These are phyloP conservation scores for Siderastrea radians DNA, from an alignment of 92 coral and sea anemone species.

Conservation along the genomic window DNA sequence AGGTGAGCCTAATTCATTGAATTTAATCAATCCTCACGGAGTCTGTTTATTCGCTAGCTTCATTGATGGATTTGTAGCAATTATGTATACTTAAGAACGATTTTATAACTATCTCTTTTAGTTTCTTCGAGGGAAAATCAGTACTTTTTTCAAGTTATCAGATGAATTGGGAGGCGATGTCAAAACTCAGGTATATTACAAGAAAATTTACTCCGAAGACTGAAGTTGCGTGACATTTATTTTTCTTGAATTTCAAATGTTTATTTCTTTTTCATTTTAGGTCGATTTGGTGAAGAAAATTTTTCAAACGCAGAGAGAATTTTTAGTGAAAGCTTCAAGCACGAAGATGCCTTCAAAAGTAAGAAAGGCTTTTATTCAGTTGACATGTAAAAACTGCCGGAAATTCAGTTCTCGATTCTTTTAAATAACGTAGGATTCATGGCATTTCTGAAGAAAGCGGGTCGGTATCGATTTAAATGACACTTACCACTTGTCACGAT, in stretches of 20 bases:
- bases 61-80: background rate
- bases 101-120: slow-evolving; percentile 7
- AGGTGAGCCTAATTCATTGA: slow-evolving; percentile 25
- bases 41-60: slow-evolving; percentile 17
- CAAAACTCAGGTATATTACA: slow-evolving; percentile 55
- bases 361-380: background rate
- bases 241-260: background rate
- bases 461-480: background rate
- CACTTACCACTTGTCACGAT: background rate
- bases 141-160: slow-evolving; percentile 63
- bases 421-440: background rate
- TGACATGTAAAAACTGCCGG: too few relatives aligned
- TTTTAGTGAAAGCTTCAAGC: slow-evolving; percentile 63
- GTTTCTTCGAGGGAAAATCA: slow-evolving; percentile 74
- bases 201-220: background rate
- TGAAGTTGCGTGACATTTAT: slow-evolving; percentile 35
- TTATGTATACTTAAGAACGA: background rate
- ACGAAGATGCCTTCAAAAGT: slow-evolving; percentile 71
- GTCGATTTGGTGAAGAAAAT: slow-evolving; percentile 69
- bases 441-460: background rate
- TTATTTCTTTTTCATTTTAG: slow-evolving; percentile 37
- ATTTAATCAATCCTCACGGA: background rate
- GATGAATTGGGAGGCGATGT: slow-evolving; percentile 82
- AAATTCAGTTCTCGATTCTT: background rate
- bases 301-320: slow-evolving; percentile 64